phyloP scores from a whole-genome alignment of 2,113 vertebrate species.

The Anthoscopus minutus region DNA sequence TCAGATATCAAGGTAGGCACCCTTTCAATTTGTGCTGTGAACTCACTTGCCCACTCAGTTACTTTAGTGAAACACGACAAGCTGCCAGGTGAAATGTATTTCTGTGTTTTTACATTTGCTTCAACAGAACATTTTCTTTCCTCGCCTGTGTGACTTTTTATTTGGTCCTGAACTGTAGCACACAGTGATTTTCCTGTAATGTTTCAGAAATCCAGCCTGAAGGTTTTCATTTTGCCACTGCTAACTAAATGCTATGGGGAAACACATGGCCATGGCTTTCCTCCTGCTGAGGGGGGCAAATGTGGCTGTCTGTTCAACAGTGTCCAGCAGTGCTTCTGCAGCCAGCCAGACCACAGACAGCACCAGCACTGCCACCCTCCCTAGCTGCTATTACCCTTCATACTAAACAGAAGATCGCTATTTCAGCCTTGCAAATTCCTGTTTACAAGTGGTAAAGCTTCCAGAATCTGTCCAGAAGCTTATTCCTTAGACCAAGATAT shows the following conservation, averaged over 20 bases:
- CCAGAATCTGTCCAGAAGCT: background rate
- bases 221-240: background rate
- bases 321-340: background rate
- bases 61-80: background rate
- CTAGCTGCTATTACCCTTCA: background rate
- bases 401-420: background rate
- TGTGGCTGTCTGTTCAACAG: background rate
- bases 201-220: background rate
- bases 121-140: background rate
- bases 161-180: background rate
- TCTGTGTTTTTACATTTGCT: background rate
- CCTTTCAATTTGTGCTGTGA: background rate
- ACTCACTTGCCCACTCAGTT: background rate
- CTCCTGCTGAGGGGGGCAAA: background rate
- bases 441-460: background rate
- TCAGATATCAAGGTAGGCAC: background rate
- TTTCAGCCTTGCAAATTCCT: background rate
- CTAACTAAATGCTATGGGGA: background rate
- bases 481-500: background rate
- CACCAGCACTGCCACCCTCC: background rate
- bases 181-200: background rate
- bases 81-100: background rate
- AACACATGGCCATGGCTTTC: background rate
- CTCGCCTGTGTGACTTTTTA: background rate
- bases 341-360: background rate